A percentile compares a stretch with the other conserved stretches of the same genome.
phyloP scores from a whole-genome alignment of 2,888 invertebrate species.

The Axea sp. region DNA sequence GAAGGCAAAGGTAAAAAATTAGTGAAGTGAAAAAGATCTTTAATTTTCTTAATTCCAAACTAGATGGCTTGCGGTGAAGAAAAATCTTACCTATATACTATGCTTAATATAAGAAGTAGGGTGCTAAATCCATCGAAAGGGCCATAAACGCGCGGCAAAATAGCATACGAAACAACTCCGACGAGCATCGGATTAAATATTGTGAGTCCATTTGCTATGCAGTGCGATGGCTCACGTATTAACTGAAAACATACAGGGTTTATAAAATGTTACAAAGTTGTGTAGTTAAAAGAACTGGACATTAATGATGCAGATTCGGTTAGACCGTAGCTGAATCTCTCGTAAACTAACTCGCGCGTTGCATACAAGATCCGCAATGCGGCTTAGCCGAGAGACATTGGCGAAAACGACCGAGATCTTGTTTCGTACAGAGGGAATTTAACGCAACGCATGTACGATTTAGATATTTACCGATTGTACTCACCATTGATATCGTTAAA shows the following conservation, averaged over 20 bases:
- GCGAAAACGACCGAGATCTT: constrained; percentile 17
- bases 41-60: no score
- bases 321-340: constrained; percentile 36
- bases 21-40: no score
- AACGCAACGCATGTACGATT: constrained; percentile 5
- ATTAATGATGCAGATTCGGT: constrained; percentile 32
- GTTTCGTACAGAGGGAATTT: constrained; percentile 2
- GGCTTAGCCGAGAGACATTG: constrained; percentile 25
- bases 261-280: no score
- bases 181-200: constrained; percentile 75
- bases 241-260: no score
- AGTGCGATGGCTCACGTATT: constrained; percentile 66
- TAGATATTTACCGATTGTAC: no score
- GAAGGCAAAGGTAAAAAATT: no score
- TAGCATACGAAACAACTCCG: constrained; percentile 70
- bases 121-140: constrained; percentile 70
- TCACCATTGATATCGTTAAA: constrained; percentile 74
- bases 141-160: constrained; percentile 70
- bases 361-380: constrained; percentile 65
- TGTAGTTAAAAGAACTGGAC: constrained; percentile 8
- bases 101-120: constrained; percentile 66
- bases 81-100: constrained; percentile 71
- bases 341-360: constrained; percentile 8
- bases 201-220: constrained; percentile 73
- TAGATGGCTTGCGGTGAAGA: no score